A percentile compares a stretch with the other conserved stretches of the same genome.
phyloP scores from a whole-genome alignment of 2,797 vertebrate genomes.

The Sebastes hubbsi region DNA sequence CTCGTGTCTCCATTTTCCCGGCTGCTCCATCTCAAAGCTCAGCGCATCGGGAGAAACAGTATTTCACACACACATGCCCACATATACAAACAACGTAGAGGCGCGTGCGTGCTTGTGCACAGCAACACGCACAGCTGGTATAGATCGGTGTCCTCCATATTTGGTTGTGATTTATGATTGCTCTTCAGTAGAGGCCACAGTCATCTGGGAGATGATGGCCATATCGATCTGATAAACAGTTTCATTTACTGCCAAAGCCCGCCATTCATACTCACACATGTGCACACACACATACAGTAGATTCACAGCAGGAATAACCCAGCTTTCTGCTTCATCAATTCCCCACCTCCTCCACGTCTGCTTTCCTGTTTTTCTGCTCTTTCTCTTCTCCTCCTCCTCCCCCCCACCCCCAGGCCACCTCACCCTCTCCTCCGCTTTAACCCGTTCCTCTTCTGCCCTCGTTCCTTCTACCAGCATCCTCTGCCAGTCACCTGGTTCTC shows the following conservation, averaged over 20 bases:
- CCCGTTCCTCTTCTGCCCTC: constrained; percentile 65
- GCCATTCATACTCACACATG: constrained; percentile 62
- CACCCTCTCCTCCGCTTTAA: constrained; percentile 73
- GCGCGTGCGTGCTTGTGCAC: background rate
- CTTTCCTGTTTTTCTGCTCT: constrained; percentile 70
- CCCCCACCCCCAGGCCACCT: constrained; percentile 66
- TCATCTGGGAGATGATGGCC: constrained; percentile 90
- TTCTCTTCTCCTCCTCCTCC: constrained; percentile 65
- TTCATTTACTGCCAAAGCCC: constrained; percentile 86
- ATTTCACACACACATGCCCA: constrained; percentile 19
- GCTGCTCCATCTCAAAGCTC: constrained; percentile 37
- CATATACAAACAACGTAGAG: background rate
- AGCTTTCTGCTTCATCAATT: constrained; percentile 83
- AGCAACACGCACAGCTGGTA: constrained; percentile 33
- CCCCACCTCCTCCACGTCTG: constrained; percentile 78
- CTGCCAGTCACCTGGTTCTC: constrained; percentile 51
- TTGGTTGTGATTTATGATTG: constrained; percentile 86
- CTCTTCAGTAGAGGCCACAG: constrained; percentile 86
- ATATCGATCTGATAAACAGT: constrained; percentile 90
- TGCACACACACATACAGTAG: constrained; percentile 39
- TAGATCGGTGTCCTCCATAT: constrained; percentile 74
- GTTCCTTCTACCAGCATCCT: constrained; percentile 38
- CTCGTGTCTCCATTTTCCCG: constrained; percentile 45
- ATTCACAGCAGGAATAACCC: constrained; percentile 81
- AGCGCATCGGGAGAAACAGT: background rate